Conservation (phyloP, 2,797 vertebrate genomes). For the Hypotaenidia okinawae region DNA sequence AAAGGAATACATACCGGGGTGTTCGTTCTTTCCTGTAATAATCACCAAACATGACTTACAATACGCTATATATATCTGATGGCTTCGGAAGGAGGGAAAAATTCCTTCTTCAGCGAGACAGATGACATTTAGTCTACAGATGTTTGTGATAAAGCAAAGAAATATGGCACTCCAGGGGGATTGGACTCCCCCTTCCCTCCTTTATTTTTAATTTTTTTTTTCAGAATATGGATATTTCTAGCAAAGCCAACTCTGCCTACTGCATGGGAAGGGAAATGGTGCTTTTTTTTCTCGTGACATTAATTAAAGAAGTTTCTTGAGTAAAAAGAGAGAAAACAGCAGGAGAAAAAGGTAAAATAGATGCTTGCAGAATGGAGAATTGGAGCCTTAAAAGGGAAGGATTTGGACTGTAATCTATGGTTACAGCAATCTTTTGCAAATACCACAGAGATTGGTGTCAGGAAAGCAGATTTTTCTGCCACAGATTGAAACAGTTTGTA, state of each 20-base stretch:
- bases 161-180: background rate
- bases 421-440: background rate
- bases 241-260: background rate
- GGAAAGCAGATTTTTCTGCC: background rate
- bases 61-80: background rate
- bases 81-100: background rate
- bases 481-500: background rate
- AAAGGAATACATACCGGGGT: background rate
- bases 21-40: background rate
- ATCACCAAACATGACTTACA: background rate
- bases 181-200: background rate
- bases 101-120: background rate
- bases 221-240: background rate
- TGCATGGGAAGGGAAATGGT: background rate
- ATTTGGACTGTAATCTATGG: background rate
- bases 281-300: background rate
- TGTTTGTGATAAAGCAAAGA: background rate
- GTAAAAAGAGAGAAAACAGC: background rate
- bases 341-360: accelerated
- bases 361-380: background rate
- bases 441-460: background rate
- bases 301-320: background rate
- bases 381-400: background rate
- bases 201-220: background rate
- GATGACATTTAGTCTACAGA: background rate